A percentile compares a stretch with the other conserved stretches of the same genome.
Evolutionary conservation across 2,888 invertebrate species (phyloP).

Genomic region (Drosophila anomalipes): DNA sequence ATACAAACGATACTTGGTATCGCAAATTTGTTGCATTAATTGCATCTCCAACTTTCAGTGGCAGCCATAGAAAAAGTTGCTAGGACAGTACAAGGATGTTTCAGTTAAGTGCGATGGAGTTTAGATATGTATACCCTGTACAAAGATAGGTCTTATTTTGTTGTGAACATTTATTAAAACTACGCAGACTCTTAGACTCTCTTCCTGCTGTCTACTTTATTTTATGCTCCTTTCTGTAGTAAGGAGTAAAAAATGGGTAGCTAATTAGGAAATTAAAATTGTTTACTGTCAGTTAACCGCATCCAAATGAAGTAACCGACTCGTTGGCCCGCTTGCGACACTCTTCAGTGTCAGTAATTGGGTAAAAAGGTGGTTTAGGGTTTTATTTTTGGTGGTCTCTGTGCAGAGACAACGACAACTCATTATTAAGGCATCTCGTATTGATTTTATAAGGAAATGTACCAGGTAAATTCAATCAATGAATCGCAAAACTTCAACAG

Average conservation of each 20-base stretch:
- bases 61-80: conserved; percentile 15
- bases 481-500: not conserved
- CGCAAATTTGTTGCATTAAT: conserved; percentile 35
- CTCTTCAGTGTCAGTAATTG: not conserved
- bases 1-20: conserved; percentile 8
- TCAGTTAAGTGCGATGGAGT: not conserved
- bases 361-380: not conserved
- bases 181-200: no score
- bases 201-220: not conserved
- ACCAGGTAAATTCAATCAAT: not conserved
- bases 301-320: conserved; percentile 13
- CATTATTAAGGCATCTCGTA: not conserved
- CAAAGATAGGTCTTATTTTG: not conserved
- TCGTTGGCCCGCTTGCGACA: conserved; percentile 7
- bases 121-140: not conserved
- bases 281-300: conserved; percentile 5
- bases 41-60: conserved; percentile 41
- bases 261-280: not conserved
- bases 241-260: not conserved
- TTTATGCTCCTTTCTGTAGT: not conserved
- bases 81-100: not conserved
- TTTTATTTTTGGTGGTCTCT: conserved; percentile 1
- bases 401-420: not conserved
- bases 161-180: no score
- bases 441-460: not conserved